Evolutionary conservation across 2,797 vertebrate genomes (phyloP).

Genomic region (Lithobates sylvaticus): DNA sequence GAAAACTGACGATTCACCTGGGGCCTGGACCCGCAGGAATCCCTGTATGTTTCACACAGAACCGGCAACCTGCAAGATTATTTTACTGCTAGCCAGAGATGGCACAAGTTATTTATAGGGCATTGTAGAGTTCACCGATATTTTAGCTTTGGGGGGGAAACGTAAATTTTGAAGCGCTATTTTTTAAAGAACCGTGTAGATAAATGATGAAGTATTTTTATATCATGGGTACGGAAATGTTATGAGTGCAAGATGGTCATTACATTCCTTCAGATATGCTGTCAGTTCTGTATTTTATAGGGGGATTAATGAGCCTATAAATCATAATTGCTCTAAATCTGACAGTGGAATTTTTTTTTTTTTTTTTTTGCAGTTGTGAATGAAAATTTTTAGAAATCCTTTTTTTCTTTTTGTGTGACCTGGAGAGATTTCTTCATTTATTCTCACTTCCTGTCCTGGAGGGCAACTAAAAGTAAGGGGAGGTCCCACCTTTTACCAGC

Average conservation of each 20-base stretch:
- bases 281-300: not conserved
- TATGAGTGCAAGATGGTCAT: not conserved
- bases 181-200: conserved; percentile 2
- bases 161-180: not conserved
- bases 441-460: too few species aligned
- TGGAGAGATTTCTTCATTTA: too few species aligned
- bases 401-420: too few species aligned
- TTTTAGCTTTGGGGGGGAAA: not conserved
- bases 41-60: not conserved
- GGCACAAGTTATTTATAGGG: conserved; percentile 31
- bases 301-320: not conserved
- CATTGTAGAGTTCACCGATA: conserved; percentile 13
- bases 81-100: conserved; percentile 1
- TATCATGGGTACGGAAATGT: not conserved
- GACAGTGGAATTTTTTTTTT: too few species aligned
- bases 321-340: too few species aligned
- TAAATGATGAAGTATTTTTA: not conserved
- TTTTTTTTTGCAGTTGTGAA: too few species aligned
- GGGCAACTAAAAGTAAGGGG: too few species aligned
- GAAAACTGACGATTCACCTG: conserved; percentile 17
- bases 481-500: too few species aligned
- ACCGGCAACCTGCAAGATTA: not conserved
- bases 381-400: too few species aligned
- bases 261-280: conserved; percentile 12
- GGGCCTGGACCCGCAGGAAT: not conserved